A percentile compares a stretch with the other conserved stretches of the same genome.
Conservation (phyloP, 2,113 vertebrate genomes). For the Laticauda laticaudata region DNA sequence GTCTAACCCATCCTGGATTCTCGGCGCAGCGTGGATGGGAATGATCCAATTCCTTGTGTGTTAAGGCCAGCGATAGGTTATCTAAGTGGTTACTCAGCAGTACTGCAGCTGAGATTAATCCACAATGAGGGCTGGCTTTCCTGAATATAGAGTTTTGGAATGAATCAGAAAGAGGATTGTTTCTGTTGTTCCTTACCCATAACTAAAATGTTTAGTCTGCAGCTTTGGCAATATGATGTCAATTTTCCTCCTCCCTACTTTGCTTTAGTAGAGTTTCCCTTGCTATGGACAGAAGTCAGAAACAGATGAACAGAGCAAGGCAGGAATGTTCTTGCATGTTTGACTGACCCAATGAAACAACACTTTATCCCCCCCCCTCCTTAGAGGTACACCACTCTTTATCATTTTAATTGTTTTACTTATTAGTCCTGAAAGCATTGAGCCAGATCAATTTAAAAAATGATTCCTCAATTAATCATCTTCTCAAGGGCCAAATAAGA, state of each 20-base stretch:
- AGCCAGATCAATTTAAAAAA: neutral
- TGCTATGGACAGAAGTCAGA: neutral
- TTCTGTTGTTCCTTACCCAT: neutral
- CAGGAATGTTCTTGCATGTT: neutral
- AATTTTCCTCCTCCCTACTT: neutral
- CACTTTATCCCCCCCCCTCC: neutral
- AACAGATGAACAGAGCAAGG: neutral
- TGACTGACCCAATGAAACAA: neutral
- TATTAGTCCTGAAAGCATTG: neutral
- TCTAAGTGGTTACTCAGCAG: neutral
- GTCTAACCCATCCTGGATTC: too few species aligned
- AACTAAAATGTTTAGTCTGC: neutral
- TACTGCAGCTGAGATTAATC: neutral
- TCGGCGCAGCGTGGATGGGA: too few species aligned
- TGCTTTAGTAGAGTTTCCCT: neutral
- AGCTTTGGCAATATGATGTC: neutral
- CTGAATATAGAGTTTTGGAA: neutral
- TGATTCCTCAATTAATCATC: neutral
- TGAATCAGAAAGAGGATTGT: neutral
- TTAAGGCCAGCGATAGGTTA: neutral
- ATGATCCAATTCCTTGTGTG: neutral
- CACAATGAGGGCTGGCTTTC: neutral
- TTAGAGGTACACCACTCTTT: neutral
- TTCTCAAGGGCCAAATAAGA: neutral
- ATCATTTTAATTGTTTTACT: neutral